Base-by-base conservation (phyloP, 2,888 invertebrate species). In the Acrobeloides nanus region DNA sequence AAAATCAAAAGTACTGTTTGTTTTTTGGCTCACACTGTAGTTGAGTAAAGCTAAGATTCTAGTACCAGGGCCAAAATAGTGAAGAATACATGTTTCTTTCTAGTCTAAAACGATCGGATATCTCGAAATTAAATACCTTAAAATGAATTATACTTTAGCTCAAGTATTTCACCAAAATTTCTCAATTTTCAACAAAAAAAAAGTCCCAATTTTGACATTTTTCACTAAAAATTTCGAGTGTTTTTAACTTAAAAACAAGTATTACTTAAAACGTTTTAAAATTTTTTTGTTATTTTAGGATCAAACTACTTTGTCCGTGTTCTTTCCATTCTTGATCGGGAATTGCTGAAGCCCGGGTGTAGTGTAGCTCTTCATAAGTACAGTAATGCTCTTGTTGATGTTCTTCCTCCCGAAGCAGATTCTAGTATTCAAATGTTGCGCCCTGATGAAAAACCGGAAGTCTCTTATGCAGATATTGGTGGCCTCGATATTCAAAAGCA, bases 401-500 rank as follows among this genome's bases (percentile, higher is more conserved):
- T 97, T 3, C 78, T 97, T 33, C 97, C 97, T 4, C 95, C 97
- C 1, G 97, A 97, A 78, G 95, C 95, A 1, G 97, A 97, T 76
- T 92, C 92, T 62, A 93, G 90, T 32, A 97, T 99, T 61, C 90
- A 93, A 45, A 95, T 99, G 95, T 80, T 97, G 51, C 85, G 87
- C 80, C 86, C 89, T 6, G 72, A 72, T 43, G 66, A 71, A 55
- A 72, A 73, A 74, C 97, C 97, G 0, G 93, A 97, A 76, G 89
- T 97, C 6, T 83, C 85, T 53, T 99, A 97, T 76, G 83, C 87
- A 4, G 97, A 97, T 73, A 97, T 97, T 73, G 97, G 97, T 76
- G 97, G 97, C 27, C 88, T 97, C 87, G 97, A 99, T 76, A 90
- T 95, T 81, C 97, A 99, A 76, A 97, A 97, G 72, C 97, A 99